A percentile compares a stretch with the other conserved stretches of the same genome.
Evolutionary conservation across 2,888 invertebrate species (phyloP).

Genomic region (Trichacis sp.): DNA sequence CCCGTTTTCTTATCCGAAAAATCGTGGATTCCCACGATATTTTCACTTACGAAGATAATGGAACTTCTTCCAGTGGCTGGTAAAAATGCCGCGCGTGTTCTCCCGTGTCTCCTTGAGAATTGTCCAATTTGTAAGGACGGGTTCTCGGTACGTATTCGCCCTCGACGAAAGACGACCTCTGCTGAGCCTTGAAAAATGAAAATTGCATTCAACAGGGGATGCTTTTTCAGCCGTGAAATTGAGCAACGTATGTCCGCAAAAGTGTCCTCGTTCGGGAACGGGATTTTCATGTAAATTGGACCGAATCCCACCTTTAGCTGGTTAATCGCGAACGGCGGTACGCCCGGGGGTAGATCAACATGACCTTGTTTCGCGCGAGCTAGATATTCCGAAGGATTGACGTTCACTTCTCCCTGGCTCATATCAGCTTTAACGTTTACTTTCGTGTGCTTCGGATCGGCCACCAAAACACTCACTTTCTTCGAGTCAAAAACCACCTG

Average conservation of each 20-base stretch:
- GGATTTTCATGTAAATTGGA: slow-evolving; percentile 13
- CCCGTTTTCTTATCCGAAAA: no score
- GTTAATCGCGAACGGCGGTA: slow-evolving; percentile 51
- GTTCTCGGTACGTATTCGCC: slow-evolving; percentile 51
- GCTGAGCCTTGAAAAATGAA: slow-evolving; percentile 39
- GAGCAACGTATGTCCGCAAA: neutral
- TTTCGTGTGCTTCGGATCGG: slow-evolving; percentile 76
- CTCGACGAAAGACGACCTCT: slow-evolving; percentile 43
- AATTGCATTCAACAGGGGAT: neutral
- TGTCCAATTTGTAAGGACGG: slow-evolving; percentile 49
- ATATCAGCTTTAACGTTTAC: slow-evolving; percentile 71
- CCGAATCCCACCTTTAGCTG: slow-evolving; percentile 47
- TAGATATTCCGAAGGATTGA: slow-evolving; percentile 39
- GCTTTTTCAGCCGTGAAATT: neutral
- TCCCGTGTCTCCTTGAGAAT: slow-evolving; percentile 49
- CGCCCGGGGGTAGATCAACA: slow-evolving; percentile 48
- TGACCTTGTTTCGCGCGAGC: slow-evolving; percentile 35
- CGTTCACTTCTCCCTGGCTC: slow-evolving; percentile 40
- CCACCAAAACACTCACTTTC: slow-evolving; percentile 77
- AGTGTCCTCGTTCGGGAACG: neutral
- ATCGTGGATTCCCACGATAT: no score
- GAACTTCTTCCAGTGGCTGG: slow-evolving; percentile 52
- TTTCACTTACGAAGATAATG: slow-evolving; percentile 59
- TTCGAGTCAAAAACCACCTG: slow-evolving; percentile 79
- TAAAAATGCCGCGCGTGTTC: slow-evolving; percentile 39